phyloP scores from a whole-genome alignment of 2,797 vertebrate genomes.

The Brotula barbata region DNA sequence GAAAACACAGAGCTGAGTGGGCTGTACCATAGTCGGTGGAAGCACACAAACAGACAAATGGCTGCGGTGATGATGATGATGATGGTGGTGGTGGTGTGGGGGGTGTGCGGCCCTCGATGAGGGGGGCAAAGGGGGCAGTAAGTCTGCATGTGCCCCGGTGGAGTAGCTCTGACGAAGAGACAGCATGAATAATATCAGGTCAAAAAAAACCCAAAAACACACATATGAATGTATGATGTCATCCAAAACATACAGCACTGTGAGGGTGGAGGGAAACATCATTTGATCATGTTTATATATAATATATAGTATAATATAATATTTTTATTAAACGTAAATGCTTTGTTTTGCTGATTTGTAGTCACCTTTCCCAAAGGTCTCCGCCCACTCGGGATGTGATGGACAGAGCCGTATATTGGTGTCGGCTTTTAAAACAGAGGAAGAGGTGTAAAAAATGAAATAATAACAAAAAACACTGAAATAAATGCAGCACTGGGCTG shows the following conservation, averaged over 20 bases:
- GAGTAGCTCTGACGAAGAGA: slow-evolving; percentile 71
- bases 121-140: slow-evolving; percentile 81
- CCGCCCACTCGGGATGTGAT: slow-evolving; percentile 60
- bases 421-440: slow-evolving; percentile 53
- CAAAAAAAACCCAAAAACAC: slow-evolving; percentile 16
- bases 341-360: too few relatives aligned
- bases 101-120: slow-evolving; percentile 65
- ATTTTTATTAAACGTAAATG: too few relatives aligned
- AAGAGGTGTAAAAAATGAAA: neutral
- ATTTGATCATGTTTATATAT: too few relatives aligned
- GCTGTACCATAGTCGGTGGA: slow-evolving; percentile 67
- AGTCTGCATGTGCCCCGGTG: slow-evolving; percentile 75
- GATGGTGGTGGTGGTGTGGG: slow-evolving; percentile 65
- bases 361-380: slow-evolving; percentile 72
- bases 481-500: too few relatives aligned
- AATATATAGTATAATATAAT: too few relatives aligned
- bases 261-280: too few relatives aligned
- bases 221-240: slow-evolving; percentile 2
- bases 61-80: slow-evolving; percentile 72
- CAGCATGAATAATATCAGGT: slow-evolving; percentile 21
- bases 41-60: slow-evolving; percentile 74
- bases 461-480: too few relatives aligned
- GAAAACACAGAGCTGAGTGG: slow-evolving; percentile 31
- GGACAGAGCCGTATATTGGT: slow-evolving; percentile 67
- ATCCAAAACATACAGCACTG: neutral